A percentile compares a stretch with the other conserved stretches of the same genome.
These are phyloP conservation scores for Peromyscus melanophrys DNA, from an alignment of 2,797 vertebrate species.

Conservation along the genomic window DNA sequence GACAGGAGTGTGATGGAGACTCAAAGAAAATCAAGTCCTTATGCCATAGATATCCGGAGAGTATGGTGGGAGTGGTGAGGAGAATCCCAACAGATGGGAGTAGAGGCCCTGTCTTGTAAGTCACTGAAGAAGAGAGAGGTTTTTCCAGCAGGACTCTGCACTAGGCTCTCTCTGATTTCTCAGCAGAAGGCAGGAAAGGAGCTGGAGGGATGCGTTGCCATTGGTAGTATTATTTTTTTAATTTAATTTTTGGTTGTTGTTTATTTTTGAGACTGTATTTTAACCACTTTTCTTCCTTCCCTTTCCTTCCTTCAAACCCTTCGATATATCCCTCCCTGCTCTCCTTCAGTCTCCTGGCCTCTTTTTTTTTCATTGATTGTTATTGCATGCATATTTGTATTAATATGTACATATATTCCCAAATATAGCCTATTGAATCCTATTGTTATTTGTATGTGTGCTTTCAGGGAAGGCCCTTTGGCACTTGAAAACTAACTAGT, in stretches of 20 bases:
- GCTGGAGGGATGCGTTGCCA: neutral
- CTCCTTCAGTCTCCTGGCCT: neutral
- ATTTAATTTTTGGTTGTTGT: neutral
- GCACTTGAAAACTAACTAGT: neutral
- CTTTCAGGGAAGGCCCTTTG: neutral
- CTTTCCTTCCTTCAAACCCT: neutral
- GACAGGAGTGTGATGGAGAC: neutral
- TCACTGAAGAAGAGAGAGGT: neutral
- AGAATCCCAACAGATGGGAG: neutral
- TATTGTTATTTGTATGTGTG: neutral
- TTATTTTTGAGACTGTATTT: neutral
- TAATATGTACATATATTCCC: neutral
- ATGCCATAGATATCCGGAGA: neutral
- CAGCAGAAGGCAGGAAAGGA: neutral
- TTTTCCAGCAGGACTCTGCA: neutral
- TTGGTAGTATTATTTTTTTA: neutral
- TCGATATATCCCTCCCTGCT: too few relatives aligned
- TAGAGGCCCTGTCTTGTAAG: neutral
- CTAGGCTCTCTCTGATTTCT: neutral
- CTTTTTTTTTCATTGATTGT: neutral
- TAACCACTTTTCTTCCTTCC: neutral
- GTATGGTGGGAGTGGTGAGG: neutral
- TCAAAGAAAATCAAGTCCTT: neutral
- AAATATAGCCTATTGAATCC: neutral
- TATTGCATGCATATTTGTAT: neutral